These are phyloP conservation scores for Drosophila flavopinicola DNA, from an alignment of 2,888 invertebrate genomes.

Conservation along the genomic window DNA sequence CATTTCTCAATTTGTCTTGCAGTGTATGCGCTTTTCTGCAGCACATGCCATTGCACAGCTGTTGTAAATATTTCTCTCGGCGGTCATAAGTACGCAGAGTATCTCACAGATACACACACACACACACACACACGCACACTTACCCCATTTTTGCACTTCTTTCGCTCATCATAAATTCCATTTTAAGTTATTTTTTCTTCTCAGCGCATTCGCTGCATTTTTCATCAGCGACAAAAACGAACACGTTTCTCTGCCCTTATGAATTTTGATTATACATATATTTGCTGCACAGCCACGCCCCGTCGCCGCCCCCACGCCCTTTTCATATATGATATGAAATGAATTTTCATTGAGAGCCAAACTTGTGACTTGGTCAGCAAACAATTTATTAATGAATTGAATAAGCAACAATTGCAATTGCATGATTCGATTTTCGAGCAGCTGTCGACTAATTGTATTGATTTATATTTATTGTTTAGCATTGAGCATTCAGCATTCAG, in stretches of 20 bases:
- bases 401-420: slow-evolving; percentile 25
- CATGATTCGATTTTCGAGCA: slow-evolving; percentile 25
- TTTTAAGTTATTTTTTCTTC: slow-evolving; percentile 26
- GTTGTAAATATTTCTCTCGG: slow-evolving; percentile 58
- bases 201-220: slow-evolving; percentile 9
- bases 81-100: slow-evolving; percentile 53
- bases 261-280: slow-evolving; percentile 29
- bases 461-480: background rate
- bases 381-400: slow-evolving; percentile 9
- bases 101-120: slow-evolving; percentile 13
- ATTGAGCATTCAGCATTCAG: background rate
- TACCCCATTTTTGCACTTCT: slow-evolving; percentile 28
- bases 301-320: background rate
- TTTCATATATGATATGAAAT: slow-evolving; percentile 31
- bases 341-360: slow-evolving; percentile 38
- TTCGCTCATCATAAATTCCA: slow-evolving; percentile 45
- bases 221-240: slow-evolving; percentile 7
- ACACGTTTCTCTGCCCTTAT: slow-evolving; percentile 16
- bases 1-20: slow-evolving; percentile 19
- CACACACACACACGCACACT: slow-evolving; percentile 3
- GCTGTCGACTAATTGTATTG: background rate
- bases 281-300: slow-evolving; percentile 1
- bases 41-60: slow-evolving; percentile 58
- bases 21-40: slow-evolving; percentile 57
- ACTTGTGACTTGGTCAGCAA: slow-evolving; percentile 25